Conservation (phyloP, 2,797 vertebrate genomes). For the Ceryle rudis region DNA sequence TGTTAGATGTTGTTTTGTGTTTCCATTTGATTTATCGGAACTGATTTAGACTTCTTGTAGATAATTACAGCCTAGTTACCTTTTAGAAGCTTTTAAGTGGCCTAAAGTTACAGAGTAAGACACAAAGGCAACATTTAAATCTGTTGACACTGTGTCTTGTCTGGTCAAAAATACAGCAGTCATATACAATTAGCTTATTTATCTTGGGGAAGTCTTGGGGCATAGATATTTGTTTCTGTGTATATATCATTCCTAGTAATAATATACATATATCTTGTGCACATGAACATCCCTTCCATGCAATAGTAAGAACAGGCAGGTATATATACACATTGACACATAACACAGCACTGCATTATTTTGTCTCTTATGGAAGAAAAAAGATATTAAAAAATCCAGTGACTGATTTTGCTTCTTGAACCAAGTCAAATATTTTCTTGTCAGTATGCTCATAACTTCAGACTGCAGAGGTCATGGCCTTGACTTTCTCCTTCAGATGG, state of each 20-base stretch:
- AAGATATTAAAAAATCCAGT: conserved; percentile 76
- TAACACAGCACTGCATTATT: conserved; percentile 35
- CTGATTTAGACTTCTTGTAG: not conserved
- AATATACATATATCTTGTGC: not conserved
- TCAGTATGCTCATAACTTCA: conserved; percentile 83
- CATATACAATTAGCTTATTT: not conserved
- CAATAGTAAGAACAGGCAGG: not conserved
- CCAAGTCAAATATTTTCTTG: conserved; percentile 87
- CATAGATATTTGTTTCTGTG: not conserved
- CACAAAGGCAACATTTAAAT: conserved; percentile 12
- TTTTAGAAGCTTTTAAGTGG: not conserved
- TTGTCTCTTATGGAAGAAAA: conserved; percentile 63
- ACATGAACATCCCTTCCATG: not conserved
- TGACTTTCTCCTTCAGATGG: conserved; percentile 83
- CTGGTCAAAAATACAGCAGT: not conserved
- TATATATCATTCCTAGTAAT: not conserved
- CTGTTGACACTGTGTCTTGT: not conserved
- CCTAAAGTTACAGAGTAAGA: conserved; percentile 14
- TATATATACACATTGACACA: not conserved
- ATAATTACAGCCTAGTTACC: not conserved
- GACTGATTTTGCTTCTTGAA: conserved; percentile 81
- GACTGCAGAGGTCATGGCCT: conserved; percentile 79
- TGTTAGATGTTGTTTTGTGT: not conserved
- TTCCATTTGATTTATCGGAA: not conserved
- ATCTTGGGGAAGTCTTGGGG: not conserved